Base-by-base conservation (phyloP, 2,113 vertebrate genomes). In the Caranx melampygus region DNA sequence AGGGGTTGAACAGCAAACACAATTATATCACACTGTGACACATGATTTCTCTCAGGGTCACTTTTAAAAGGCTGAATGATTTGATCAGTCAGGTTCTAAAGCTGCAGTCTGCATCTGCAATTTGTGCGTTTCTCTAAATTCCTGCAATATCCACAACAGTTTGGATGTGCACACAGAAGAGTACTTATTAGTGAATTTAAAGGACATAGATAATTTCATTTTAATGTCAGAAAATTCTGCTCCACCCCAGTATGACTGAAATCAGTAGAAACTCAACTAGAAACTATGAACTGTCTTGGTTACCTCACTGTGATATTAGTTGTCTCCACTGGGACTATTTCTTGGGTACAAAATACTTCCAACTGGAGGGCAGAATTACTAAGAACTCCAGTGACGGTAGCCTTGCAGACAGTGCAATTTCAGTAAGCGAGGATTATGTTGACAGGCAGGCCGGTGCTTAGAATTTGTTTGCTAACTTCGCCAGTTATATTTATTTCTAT, bases 381-480 rank as follows among this genome's bases (percentile, higher is more conserved):
- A 45, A 79, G 21, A 80, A 21, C 44, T 16, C 34, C 4, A 5
- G 0, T 45, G 26, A n/a, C 55, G 14, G 40, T 21, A 35, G 26
- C 37, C 14, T 57, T 55, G 8, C 5, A 58, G 16, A 47, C 58
- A 42, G 49, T 64, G 9, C 9, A 57, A 33, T 18, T 63, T 35
- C 40, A 21, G 40, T 58, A 26, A 20, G 14, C 18, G 1, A 1
- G 14, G 49, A 40, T 42, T 58, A 16, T 10, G 52, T 12, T 34
- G 16, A 59, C 33, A 33, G 14, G 54, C 18, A 37, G 47, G 16
- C 9, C 3, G 6, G 3, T 12, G 47, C 63, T 65, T 47, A 14
- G 31, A 66, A 34, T 49, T 33, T n/a, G 31, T 68, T 68, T n/a
- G 45, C 16, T 33, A 35, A 67, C 64, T 51, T 66, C 14, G 45